A percentile compares a stretch with the other conserved stretches of the same genome.
These are phyloP conservation scores for Anas platyrhynchos DNA, from an alignment of 2,113 vertebrate species.

Conservation along the genomic window DNA sequence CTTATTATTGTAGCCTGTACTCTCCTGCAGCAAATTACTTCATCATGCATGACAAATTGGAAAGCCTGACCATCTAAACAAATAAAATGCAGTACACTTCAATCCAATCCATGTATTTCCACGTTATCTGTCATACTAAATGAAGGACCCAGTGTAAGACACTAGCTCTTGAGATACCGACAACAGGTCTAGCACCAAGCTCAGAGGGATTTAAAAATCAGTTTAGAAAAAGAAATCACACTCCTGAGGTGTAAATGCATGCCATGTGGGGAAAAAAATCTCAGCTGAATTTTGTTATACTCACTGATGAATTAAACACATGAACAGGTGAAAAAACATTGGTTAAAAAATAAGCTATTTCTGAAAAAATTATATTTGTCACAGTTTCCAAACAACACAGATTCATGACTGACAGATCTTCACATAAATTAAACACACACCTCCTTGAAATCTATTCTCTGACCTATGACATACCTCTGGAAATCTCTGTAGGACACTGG, in stretches of 20 bases:
- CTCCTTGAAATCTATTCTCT: background rate
- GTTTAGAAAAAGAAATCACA: background rate
- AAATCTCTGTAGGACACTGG: background rate
- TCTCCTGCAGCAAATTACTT: background rate
- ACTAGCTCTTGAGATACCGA: background rate
- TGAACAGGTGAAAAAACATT: rapidly evolving
- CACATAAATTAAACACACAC: background rate
- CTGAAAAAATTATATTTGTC: background rate
- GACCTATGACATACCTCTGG: background rate
- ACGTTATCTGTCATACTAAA: background rate
- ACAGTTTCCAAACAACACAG: background rate
- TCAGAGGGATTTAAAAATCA: background rate
- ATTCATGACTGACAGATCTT: background rate
- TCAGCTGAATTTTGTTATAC: background rate
- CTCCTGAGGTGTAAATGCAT: background rate
- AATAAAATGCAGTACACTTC: background rate
- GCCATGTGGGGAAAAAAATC: background rate
- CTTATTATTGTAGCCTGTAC: background rate
- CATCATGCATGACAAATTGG: background rate
- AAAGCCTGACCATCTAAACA: background rate
- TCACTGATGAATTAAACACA: background rate
- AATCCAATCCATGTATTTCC: background rate
- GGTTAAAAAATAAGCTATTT: background rate
- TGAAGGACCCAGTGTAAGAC: background rate
- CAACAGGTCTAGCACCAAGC: background rate